Conservation (phyloP, 2,888 invertebrate genomes). For the Schrankia costaestrigalis region DNA sequence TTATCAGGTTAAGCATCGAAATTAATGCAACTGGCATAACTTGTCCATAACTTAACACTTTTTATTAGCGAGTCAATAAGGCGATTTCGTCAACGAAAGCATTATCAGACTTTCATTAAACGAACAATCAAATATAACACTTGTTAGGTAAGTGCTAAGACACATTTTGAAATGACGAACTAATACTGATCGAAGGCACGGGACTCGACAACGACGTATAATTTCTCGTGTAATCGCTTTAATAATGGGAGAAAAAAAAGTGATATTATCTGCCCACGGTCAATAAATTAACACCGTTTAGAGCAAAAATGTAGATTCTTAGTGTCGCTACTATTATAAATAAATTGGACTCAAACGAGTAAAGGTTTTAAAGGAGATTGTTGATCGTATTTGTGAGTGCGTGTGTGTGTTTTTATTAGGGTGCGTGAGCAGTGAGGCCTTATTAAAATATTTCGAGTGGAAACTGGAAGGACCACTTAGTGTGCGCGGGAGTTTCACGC, state of each 20-base stretch:
- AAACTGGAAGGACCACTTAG: constrained; percentile 82
- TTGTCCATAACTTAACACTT: constrained; percentile 78
- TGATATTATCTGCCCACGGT: constrained; percentile 81
- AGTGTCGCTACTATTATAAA: constrained; percentile 79
- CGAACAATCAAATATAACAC: constrained; percentile 36
- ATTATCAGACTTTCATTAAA: constrained; percentile 44
- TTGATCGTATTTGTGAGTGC: constrained; percentile 57
- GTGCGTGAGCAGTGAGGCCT: constrained; percentile 79
- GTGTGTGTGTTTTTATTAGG: constrained; percentile 77
- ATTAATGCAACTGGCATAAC: constrained; percentile 80
- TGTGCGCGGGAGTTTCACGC: constrained; percentile 81
- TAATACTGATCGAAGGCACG: constrained; percentile 48
- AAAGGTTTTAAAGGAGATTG: constrained; percentile 57
- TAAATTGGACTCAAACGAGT: constrained; percentile 61
- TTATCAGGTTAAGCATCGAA: constrained; percentile 80
- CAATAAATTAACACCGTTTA: constrained; percentile 81
- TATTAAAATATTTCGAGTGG: constrained; percentile 81
- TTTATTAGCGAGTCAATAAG: constrained; percentile 78
- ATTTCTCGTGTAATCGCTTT: constrained; percentile 80
- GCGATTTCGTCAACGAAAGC: constrained; percentile 74
- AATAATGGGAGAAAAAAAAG: constrained; percentile 78
- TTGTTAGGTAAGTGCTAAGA: constrained; percentile 36
- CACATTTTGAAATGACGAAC: constrained; percentile 25
- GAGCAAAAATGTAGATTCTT: constrained; percentile 80
- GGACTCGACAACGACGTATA: constrained; percentile 73